Evolutionary conservation across 2,888 invertebrate species (phyloP).

Genomic region (Nomada goodeniana): DNA sequence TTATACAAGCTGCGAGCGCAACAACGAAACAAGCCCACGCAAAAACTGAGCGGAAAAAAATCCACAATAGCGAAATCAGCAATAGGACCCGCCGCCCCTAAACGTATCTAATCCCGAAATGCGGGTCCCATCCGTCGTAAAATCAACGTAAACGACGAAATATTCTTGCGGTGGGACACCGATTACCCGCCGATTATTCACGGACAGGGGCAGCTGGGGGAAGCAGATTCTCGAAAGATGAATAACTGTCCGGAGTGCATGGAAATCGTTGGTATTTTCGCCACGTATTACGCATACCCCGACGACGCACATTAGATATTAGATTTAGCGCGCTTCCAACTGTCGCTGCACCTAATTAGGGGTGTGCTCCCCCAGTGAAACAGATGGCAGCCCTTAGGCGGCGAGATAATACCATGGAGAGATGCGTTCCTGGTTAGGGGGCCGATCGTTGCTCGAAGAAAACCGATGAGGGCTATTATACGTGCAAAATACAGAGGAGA

Average conservation of each 20-base stretch:
- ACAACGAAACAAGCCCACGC: neutral
- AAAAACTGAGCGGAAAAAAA: neutral
- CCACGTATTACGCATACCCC: slow-evolving; percentile 45
- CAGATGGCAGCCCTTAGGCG: slow-evolving; percentile 83
- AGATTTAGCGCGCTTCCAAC: slow-evolving; percentile 81
- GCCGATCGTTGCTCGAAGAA: slow-evolving; percentile 36
- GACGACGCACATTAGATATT: slow-evolving; percentile 76
- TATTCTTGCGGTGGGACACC: slow-evolving; percentile 23
- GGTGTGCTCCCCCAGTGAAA: slow-evolving; percentile 78
- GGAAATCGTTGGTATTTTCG: slow-evolving; percentile 62
- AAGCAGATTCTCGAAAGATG: neutral
- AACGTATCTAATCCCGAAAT: slow-evolving; percentile 29
- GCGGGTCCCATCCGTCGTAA: slow-evolving; percentile 4
- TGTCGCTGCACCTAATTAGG: slow-evolving; percentile 81
- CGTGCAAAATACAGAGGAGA: slow-evolving; percentile 21
- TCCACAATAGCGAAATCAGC: slow-evolving; percentile 27
- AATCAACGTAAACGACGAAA: slow-evolving; percentile 14
- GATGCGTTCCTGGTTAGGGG: slow-evolving; percentile 54
- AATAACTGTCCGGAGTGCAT: slow-evolving; percentile 40
- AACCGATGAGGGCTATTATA: slow-evolving; percentile 52
- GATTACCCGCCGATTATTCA: slow-evolving; percentile 48
- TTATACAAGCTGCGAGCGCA: neutral
- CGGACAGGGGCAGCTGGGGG: neutral
- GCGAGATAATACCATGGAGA: slow-evolving; percentile 77
- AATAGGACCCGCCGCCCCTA: slow-evolving; percentile 10